Percentiles rank a stretch among this genome's conserved stretches.
These are phyloP conservation scores for Masnerella sp. DNA, from an alignment of 2,888 invertebrate species.

Conservation along the genomic window DNA sequence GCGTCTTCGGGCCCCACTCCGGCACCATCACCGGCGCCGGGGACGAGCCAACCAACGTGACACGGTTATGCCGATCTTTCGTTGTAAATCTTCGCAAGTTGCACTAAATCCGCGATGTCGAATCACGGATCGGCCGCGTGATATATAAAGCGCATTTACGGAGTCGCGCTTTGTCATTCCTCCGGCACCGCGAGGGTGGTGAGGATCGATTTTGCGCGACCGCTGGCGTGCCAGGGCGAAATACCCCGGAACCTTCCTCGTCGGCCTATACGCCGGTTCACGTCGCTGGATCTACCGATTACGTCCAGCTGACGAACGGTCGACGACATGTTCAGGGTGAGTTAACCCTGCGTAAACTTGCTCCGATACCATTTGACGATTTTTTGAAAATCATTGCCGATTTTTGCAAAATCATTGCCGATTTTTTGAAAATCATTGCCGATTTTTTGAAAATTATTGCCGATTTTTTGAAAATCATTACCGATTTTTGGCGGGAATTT, in stretches of 20 bases:
- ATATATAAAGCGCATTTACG: slow-evolving; percentile 76
- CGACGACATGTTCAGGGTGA: slow-evolving; percentile 68
- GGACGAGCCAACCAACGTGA: slow-evolving; percentile 68
- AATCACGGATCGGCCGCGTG: slow-evolving; percentile 73
- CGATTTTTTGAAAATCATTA: too few species aligned
- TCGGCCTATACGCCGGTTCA: slow-evolving; percentile 55
- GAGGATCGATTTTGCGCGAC: slow-evolving; percentile 54
- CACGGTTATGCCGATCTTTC: slow-evolving; percentile 73
- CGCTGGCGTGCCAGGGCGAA: slow-evolving; percentile 28
- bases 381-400: too few species aligned
- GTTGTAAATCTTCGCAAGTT: slow-evolving; percentile 75
- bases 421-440: too few species aligned
- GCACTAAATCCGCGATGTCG: slow-evolving; percentile 76
- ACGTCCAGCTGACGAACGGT: slow-evolving; percentile 38
- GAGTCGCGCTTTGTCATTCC: slow-evolving; percentile 74
- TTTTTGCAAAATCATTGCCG: too few species aligned
- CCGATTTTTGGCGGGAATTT: too few species aligned
- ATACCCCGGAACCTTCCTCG: slow-evolving; percentile 28
- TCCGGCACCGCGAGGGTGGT: slow-evolving; percentile 70
- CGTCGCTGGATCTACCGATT: slow-evolving; percentile 42
- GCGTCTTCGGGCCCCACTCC: slow-evolving; percentile 53
- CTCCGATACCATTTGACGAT: too few species aligned
- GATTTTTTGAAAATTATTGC: too few species aligned
- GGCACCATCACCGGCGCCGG: slow-evolving; percentile 58
- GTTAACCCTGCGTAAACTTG: slow-evolving; percentile 26